Conservation (phyloP, 1,140 invertebrate species). For the Drosophila lowei region DNA sequence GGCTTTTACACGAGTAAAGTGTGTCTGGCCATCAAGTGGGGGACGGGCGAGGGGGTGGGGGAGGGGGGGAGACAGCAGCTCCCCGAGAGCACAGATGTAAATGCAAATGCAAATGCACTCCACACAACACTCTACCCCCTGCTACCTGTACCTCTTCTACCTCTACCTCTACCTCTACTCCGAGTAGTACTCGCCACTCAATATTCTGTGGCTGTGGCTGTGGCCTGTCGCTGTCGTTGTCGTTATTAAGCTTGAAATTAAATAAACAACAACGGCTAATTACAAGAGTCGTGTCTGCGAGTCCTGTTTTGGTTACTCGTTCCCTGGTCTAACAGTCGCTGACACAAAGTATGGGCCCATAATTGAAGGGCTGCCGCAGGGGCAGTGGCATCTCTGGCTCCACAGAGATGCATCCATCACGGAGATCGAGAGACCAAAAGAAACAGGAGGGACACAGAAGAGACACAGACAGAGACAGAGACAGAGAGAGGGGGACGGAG, state of each 20-base stretch:
- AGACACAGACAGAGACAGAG: neutral
- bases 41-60: neutral
- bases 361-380: conserved; percentile 57
- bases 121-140: conserved; percentile 4
- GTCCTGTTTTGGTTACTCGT: conserved; percentile 38
- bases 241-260: conserved; percentile 57
- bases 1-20: conserved; percentile 3
- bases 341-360: conserved; percentile 68
- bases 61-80: too few relatives aligned
- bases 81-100: neutral
- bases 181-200: conserved; percentile 2
- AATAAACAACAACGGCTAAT: conserved; percentile 71
- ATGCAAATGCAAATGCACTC: conserved; percentile 43
- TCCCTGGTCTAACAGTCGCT: conserved; percentile 53
- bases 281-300: conserved; percentile 48
- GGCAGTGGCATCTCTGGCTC: conserved; percentile 6
- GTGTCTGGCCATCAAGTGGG: conserved; percentile 18
- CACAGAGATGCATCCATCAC: conserved; percentile 48
- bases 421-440: neutral
- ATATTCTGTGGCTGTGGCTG: conserved; percentile 21
- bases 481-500: neutral
- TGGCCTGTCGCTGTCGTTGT: neutral
- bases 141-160: too few relatives aligned
- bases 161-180: neutral
- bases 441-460: too few relatives aligned